Base-by-base conservation (phyloP, 2,888 invertebrate genomes). In the Ceriagrion tenellum region DNA sequence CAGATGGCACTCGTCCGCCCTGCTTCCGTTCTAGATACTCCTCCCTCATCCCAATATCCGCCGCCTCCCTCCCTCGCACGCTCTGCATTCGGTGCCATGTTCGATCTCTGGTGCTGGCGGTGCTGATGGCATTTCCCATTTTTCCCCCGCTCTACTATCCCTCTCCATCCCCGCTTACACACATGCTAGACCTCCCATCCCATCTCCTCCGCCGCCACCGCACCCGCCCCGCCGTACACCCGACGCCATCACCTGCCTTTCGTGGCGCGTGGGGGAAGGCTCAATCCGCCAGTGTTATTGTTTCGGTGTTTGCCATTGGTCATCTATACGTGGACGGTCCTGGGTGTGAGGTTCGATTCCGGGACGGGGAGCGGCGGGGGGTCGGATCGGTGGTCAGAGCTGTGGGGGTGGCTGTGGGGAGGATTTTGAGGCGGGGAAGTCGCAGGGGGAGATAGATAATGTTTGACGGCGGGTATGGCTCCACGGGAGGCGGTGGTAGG, bases 291-390 rank as follows among this genome's bases (percentile, higher is more conserved):
- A 59, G 59, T 91, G 91, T 91, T 91, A 91, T 91, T 91, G 91
- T 91, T 91, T 91, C 91, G 91, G 91, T 40, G 63, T 91, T 91
- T 63, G 91, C 91, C 91, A 91, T 91, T 91, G 91, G 91, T 91
- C 91, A 91, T 91, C 91, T 91, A 91, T 91, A 91, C 91, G 47
- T 40, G 59, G 91, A 63, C 91, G 63, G 59, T 16, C 59, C 18
- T 35, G 91, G 55, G 30, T 90, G 90, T 56, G 90, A 35, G 90
- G 63, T 81, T 30, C 30, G 81, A 35, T 81, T 81, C 81, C 30
- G 18, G 35, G 59, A 30, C 23, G 90, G 91, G 56, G 91, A 23
- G 63, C 63, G 91, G 40, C 13, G 59, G 56, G 63, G 23, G 59
- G 56, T n/a, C 10, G n/a, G 35, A 35, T n/a, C 69, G 69, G 69